Evolutionary conservation across 2,797 vertebrate species (phyloP).

Genomic region (Acrocephalus scirpaceus): DNA sequence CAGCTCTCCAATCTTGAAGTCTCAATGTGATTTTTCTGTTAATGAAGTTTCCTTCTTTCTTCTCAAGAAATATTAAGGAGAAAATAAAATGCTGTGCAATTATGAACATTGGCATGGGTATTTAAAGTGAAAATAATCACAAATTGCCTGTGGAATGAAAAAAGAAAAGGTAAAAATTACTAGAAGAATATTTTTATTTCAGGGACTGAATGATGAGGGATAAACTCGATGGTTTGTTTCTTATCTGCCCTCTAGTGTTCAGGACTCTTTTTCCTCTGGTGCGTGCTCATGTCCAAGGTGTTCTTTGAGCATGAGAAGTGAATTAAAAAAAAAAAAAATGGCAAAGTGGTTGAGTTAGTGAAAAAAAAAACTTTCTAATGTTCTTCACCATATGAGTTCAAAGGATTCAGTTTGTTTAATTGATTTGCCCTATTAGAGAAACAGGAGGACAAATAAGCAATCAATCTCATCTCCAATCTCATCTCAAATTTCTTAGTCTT

Average conservation of each 20-base stretch:
- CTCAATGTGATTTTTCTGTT: not conserved
- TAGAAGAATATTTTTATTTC: not conserved
- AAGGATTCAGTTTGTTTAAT: not conserved
- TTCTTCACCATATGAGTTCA: not conserved
- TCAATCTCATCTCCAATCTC: not conserved
- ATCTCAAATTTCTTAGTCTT: not conserved
- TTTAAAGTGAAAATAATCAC: not conserved
- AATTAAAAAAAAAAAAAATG: not conserved
- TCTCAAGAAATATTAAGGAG: not conserved
- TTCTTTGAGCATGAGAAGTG: not conserved
- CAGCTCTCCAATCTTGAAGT: not conserved
- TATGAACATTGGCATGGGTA: not conserved
- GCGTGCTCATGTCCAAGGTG: rapidly evolving
- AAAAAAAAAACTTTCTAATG: not conserved
- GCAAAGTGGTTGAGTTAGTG: rapidly evolving
- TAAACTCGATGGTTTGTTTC: constrained; percentile 14
- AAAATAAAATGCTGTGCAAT: not conserved
- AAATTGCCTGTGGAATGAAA: not conserved
- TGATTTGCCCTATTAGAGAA: not conserved
- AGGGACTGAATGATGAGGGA: not conserved
- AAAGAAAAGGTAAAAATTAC: not conserved
- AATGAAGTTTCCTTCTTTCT: not conserved
- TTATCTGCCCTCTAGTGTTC: constrained; percentile 42
- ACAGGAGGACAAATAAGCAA: not conserved
- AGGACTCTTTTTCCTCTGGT: not conserved